Percentiles rank a stretch among this genome's conserved stretches.
Conservation (phyloP, 2,113 vertebrate species). For the Peucedramus taeniatus region DNA sequence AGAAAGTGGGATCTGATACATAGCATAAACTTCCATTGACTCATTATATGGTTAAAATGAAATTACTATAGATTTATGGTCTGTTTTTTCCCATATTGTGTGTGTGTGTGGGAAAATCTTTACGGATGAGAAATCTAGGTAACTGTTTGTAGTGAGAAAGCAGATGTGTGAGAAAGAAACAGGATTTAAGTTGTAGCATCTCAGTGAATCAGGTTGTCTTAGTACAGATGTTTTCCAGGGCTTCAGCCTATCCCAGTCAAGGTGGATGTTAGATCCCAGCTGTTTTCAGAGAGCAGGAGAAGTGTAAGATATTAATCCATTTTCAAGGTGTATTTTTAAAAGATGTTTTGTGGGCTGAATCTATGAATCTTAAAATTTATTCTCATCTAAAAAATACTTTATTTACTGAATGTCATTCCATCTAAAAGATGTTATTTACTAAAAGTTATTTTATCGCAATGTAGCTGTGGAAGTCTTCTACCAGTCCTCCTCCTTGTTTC, state of each 20-base stretch:
- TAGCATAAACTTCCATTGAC: neutral
- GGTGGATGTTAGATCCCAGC: neutral
- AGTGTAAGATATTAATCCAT: neutral
- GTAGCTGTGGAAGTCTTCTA: neutral
- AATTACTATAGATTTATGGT: neutral
- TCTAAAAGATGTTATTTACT: neutral
- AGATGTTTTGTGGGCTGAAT: neutral
- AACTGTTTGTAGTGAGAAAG: neutral
- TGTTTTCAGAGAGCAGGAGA: neutral
- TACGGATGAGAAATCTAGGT: neutral
- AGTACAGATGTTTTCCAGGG: neutral
- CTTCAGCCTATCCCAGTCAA: neutral
- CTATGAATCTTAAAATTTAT: neutral
- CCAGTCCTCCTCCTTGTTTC: neutral
- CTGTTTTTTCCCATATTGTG: neutral
- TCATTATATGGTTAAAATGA: neutral
- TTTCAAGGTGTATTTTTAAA: neutral
- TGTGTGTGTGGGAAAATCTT: rapidly evolving
- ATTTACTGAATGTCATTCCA: neutral
- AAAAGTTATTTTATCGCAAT: neutral
- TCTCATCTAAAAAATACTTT: neutral
- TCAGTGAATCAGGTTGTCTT: neutral
- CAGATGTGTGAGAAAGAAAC: neutral
- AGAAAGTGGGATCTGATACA: neutral
- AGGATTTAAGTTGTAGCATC: neutral